Base-by-base conservation (phyloP, 2,888 invertebrate genomes). In the Acronicta psi region DNA sequence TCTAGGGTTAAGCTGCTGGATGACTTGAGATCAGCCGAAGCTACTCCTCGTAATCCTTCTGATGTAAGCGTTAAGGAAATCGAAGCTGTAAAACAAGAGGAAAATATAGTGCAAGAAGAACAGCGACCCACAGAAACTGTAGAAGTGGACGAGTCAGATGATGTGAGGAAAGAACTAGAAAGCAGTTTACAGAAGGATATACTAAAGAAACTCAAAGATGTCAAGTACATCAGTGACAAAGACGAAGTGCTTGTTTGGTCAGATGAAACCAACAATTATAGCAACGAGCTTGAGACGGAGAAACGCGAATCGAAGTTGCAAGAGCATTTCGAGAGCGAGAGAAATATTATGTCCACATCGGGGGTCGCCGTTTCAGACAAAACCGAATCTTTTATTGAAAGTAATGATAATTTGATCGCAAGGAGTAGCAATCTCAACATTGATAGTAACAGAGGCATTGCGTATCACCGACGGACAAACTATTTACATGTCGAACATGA, bases 381-480 rank as follows among this genome's bases (percentile, higher is more conserved):
- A 63, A 83, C 87, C 0, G 91, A 89, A 36, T 90, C 90, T 0
- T 45, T 87, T 20, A 75, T 82, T 13, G 90, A 86, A 64, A 92
- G 90, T 63, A 83, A 73, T 40, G 89, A 89, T 4, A 88, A 87
- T 61, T 71, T 91, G 3, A 78, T 87, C 2, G 80, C 83, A 13
- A 85, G 86, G 47, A 83, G 81, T 37, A 88, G 90, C 40, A 87
- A 87, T 52, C 64, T 93, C 7, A 90, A 91, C 34, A 91, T 92
- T 10, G 91, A 92, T 51, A 92, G 91, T 50, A 91, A 88, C 38
- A 83, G 92, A 78, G 92, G 93, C 0, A 90, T 92, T 9, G 91
- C 93, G 0, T 93, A 93, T 52, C 87, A 93, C 56, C 88, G 93
- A 72, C 82, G 93, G 18, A 93, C 93, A 0, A 93, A 93, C 63